phyloP scores from a whole-genome alignment of 2,888 invertebrate genomes.

The Chrysolina oricalcia region DNA sequence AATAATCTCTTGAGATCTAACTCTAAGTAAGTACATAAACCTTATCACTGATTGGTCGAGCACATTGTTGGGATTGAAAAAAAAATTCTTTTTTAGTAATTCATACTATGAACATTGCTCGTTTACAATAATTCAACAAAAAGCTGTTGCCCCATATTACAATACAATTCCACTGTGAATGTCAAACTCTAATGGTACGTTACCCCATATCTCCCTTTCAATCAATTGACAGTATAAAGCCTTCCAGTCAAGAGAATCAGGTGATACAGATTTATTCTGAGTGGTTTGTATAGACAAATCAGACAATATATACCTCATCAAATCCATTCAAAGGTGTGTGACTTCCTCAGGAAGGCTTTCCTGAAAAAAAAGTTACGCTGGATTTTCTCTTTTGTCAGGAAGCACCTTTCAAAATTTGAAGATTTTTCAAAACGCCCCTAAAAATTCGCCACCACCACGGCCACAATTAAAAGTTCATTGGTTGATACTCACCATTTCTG shows the following conservation, averaged over 20 bases:
- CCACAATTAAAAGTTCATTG: background rate
- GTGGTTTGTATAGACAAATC: background rate
- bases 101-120: no score
- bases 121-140: background rate
- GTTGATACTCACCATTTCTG: conserved; percentile 84
- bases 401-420: conserved; percentile 20
- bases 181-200: background rate
- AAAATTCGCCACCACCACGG: background rate
- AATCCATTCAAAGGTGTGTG: conserved; percentile 33
- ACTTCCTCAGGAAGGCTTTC: conserved; percentile 35
- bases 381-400: conserved; percentile 23
- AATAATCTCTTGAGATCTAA: background rate
- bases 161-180: background rate
- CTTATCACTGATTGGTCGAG: background rate
- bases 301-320: conserved; percentile 24
- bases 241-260: background rate
- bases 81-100: no score
- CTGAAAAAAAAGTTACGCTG: conserved; percentile 29
- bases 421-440: conserved; percentile 4
- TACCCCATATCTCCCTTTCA: background rate
- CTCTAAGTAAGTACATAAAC: background rate
- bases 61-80: background rate
- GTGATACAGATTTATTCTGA: background rate
- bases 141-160: background rate
- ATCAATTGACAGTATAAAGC: background rate